These are phyloP conservation scores for Acanthochromis polyacanthus DNA, from an alignment of 2,113 vertebrate species.

Conservation along the genomic window DNA sequence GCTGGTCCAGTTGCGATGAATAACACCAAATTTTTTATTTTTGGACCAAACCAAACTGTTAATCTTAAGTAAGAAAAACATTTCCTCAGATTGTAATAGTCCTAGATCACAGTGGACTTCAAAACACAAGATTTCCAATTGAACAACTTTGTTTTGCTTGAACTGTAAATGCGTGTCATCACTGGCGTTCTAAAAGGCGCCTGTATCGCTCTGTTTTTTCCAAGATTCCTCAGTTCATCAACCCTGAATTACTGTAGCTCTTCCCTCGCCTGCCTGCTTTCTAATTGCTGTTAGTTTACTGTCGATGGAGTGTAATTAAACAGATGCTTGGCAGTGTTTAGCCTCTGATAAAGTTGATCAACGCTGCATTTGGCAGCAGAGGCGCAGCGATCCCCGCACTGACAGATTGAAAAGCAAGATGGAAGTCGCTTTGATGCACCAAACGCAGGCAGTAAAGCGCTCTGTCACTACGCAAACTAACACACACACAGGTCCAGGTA, in stretches of 20 bases:
- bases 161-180: background rate
- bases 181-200: background rate
- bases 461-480: background rate
- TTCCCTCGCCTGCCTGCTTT: background rate
- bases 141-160: background rate
- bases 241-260: background rate
- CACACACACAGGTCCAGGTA: background rate
- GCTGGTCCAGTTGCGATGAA: no score
- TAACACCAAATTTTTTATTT: no score
- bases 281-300: conserved; percentile 47
- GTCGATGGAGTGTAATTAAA: conserved; percentile 46
- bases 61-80: background rate
- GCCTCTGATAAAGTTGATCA: conserved; percentile 47
- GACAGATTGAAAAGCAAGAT: conserved; percentile 36
- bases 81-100: background rate
- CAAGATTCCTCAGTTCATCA: conserved; percentile 5
- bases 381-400: background rate
- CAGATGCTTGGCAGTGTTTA: conserved; percentile 29
- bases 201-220: background rate
- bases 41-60: no score
- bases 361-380: conserved; percentile 30
- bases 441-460: conserved; percentile 1
- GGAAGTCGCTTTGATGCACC: conserved; percentile 29
- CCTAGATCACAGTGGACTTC: background rate
- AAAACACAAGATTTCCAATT: background rate